These are phyloP conservation scores for Ephydatia muelleri DNA, from an alignment of 37 sponge, comb jelly and placozoan genomes.

Conservation along the genomic window DNA sequence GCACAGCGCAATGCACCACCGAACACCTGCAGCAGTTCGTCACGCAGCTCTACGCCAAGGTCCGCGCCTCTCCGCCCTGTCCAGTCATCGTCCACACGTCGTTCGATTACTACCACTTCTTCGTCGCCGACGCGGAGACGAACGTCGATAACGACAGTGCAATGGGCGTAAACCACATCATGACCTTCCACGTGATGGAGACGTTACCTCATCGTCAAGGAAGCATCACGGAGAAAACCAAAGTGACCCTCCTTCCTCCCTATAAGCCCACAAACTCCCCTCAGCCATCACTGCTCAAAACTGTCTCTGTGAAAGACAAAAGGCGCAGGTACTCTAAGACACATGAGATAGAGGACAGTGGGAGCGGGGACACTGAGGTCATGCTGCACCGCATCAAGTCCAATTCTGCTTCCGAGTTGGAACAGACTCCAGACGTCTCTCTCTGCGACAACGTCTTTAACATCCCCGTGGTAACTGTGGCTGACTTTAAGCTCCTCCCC, in stretches of 20 bases:
- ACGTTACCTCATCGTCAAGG: slow-evolving; percentile 53
- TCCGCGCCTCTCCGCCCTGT: neutral
- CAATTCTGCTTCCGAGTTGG: neutral
- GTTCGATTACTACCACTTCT: neutral
- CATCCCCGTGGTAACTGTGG: neutral
- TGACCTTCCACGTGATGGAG: slow-evolving; percentile 35
- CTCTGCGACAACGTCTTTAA: neutral
- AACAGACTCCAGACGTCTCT: neutral
- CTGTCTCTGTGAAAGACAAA: neutral
- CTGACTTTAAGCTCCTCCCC: slow-evolving; percentile 26
- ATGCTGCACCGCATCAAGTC: neutral
- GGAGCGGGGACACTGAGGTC: neutral
- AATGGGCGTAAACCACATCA: neutral
- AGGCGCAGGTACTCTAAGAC: neutral
- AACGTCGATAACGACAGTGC: neutral
- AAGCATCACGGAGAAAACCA: slow-evolving; percentile 36
- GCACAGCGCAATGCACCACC: neutral
- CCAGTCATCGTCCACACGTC: neutral
- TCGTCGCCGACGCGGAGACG: neutral
- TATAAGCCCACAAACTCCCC: neutral
- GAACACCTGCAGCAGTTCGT: neutral
- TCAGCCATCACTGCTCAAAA: neutral
- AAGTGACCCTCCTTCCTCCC: slow-evolving; percentile 44
- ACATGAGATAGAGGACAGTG: neutral
- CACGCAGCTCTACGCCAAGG: slow-evolving; percentile 22